Evolutionary conservation across 2,888 invertebrate genomes (phyloP).

Genomic region (Hartigia nigra): DNA sequence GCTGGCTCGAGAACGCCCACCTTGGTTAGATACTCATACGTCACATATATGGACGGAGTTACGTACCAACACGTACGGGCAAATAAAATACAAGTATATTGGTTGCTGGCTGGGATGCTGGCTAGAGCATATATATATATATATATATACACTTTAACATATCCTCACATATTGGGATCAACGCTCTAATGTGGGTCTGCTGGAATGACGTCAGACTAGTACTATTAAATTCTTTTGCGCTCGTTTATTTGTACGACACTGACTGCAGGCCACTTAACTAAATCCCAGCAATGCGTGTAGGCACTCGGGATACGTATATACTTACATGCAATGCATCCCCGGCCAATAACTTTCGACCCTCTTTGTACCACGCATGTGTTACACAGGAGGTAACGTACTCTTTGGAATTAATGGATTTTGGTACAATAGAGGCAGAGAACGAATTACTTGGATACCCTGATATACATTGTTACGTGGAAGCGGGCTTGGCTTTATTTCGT

Average conservation of each 20-base stretch:
- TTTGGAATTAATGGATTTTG: background rate
- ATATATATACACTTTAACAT: background rate
- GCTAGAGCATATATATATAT: slow-evolving; percentile 9
- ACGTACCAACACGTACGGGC: background rate
- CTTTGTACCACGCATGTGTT: background rate
- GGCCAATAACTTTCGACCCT: background rate
- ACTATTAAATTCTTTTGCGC: background rate
- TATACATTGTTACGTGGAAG: background rate
- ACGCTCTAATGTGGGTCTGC: slow-evolving; percentile 23
- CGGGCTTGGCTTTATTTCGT: background rate
- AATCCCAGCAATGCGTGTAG: background rate
- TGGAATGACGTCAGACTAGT: slow-evolving; percentile 29
- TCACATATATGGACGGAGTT: background rate
- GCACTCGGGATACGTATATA: background rate
- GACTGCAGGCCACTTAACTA: background rate
- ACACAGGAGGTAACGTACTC: background rate
- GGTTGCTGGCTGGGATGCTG: background rate
- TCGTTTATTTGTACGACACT: background rate
- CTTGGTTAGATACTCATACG: background rate
- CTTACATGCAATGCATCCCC: background rate
- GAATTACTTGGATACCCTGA: background rate
- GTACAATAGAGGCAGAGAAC: background rate
- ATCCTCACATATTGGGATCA: slow-evolving; percentile 32
- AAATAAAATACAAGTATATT: background rate
- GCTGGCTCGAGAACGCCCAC: background rate